phyloP scores from a whole-genome alignment of 2,113 vertebrate species.

The Cairina moschata region DNA sequence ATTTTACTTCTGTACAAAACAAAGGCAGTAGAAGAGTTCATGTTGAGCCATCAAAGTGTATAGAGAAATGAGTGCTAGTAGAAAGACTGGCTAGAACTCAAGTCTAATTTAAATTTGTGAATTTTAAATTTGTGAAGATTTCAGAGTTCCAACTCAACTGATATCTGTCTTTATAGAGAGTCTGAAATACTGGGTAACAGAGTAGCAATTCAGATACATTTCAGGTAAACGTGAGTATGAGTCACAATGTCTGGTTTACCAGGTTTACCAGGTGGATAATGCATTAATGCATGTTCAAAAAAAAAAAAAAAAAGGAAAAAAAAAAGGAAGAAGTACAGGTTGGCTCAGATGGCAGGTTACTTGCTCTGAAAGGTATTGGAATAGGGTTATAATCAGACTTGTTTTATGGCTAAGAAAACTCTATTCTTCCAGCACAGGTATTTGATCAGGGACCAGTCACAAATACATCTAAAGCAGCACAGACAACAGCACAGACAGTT shows the following conservation, averaged over 20 bases:
- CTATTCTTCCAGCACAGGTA: neutral
- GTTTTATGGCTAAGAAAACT: neutral
- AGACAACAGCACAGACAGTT: neutral
- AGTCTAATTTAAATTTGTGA: neutral
- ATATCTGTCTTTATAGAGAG: neutral
- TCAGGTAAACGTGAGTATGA: neutral
- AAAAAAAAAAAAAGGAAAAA: too few species aligned
- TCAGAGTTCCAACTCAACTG: neutral
- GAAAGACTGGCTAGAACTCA: neutral
- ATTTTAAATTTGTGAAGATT: neutral
- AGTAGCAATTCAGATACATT: neutral
- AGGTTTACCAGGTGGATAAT: neutral
- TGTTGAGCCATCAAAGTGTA: too few species aligned
- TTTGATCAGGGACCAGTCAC: neutral
- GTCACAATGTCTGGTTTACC: neutral
- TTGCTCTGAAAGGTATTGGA: conserved; percentile 10
- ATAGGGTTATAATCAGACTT: neutral
- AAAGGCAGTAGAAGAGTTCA: neutral
- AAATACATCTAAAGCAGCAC: neutral
- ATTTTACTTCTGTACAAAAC: neutral
- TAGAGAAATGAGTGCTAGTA: neutral
- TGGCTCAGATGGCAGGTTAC: neutral
- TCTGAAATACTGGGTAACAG: neutral
- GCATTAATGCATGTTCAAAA: too few species aligned
- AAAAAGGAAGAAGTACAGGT: neutral